phyloP scores from a whole-genome alignment of 35 echinoderm and acorn worm species.

The Diadema setosum region DNA sequence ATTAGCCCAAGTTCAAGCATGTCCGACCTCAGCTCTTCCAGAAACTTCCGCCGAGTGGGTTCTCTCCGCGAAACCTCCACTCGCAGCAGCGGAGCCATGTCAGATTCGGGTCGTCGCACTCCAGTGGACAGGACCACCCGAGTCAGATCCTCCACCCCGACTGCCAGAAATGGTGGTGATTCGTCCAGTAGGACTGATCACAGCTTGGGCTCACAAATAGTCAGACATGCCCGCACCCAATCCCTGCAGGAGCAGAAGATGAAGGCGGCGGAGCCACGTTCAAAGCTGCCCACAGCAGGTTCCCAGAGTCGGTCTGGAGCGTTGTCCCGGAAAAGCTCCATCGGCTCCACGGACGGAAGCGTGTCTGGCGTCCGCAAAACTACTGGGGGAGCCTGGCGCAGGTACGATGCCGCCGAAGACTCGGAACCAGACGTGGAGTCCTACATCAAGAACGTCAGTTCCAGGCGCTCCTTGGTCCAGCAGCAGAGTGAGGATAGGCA shows the following conservation, averaged over 20 bases:
- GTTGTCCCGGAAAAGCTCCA: slow-evolving; percentile 33
- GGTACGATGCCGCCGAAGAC: background rate
- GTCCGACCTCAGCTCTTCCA: slow-evolving; percentile 83
- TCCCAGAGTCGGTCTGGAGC: background rate
- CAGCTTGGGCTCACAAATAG: slow-evolving; percentile 43
- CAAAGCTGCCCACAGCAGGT: background rate
- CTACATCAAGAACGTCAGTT: slow-evolving; percentile 39
- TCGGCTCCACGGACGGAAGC: slow-evolving; percentile 16
- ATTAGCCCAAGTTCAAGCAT: slow-evolving; percentile 87
- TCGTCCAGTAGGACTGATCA: background rate
- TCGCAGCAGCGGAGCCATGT: background rate
- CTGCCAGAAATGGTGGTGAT: background rate
- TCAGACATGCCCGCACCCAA: slow-evolving; percentile 20
- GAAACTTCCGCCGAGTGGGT: slow-evolving; percentile 11
- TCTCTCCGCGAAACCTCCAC: background rate
- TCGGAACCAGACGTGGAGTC: slow-evolving; percentile 34
- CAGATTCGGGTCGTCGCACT: background rate
- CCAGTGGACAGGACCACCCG: background rate
- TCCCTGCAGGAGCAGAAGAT: slow-evolving; percentile 21
- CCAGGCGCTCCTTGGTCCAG: background rate
- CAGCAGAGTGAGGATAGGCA: background rate
- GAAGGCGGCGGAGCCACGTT: slow-evolving; percentile 16
- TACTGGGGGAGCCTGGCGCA: slow-evolving; percentile 13
- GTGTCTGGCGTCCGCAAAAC: background rate
- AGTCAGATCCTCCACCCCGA: background rate